Evolutionary conservation across 2,888 invertebrate genomes (phyloP).

Genomic region (Alentia gelatinosa): DNA sequence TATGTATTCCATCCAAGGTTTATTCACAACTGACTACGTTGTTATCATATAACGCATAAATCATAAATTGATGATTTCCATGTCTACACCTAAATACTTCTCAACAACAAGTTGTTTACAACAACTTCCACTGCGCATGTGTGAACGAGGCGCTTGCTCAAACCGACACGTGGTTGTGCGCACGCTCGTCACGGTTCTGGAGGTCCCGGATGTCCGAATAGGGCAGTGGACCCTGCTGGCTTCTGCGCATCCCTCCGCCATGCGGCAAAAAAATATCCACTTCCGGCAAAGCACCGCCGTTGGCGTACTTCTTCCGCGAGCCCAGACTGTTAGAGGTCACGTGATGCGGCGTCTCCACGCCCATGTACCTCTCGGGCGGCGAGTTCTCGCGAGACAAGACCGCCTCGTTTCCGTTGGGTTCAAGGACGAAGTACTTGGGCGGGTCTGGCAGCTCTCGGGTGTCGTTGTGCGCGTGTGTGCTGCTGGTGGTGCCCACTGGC

Average conservation of each 20-base stretch:
- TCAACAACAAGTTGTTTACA: too few relatives aligned
- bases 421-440: conserved; percentile 55
- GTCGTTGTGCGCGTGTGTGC: conserved; percentile 39
- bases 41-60: too few relatives aligned
- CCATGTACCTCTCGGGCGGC: conserved; percentile 23
- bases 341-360: not conserved
- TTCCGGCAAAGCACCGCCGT: not conserved
- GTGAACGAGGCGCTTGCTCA: conserved; percentile 14
- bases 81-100: too few relatives aligned
- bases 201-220: conserved; percentile 22
- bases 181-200: conserved; percentile 20
- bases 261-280: not conserved
- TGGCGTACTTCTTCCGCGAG: not conserved
- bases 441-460: conserved; percentile 37
- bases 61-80: too few relatives aligned
- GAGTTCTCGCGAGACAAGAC: not conserved
- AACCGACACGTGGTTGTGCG: conserved; percentile 30
- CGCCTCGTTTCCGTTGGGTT: conserved; percentile 8
- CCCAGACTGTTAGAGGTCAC: not conserved
- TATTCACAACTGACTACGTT: too few relatives aligned
- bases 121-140: too few relatives aligned
- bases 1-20: too few relatives aligned
- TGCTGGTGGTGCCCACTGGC: not conserved
- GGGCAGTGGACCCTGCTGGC: not conserved
- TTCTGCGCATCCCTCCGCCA: not conserved